Conservation (phyloP, 2,797 vertebrate genomes). For the Helostoma temminkii region DNA sequence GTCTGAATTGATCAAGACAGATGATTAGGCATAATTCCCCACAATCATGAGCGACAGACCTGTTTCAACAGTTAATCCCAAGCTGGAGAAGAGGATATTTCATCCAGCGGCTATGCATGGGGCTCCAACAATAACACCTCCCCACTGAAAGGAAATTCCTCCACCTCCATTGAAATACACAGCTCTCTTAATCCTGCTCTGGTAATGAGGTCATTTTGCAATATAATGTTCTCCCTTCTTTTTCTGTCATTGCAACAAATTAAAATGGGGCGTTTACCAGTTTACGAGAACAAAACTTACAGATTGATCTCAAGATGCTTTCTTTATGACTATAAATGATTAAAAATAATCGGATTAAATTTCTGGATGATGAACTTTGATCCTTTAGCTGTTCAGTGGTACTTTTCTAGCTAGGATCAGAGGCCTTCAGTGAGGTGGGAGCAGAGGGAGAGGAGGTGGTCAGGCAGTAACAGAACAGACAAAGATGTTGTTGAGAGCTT, state of each 20-base stretch:
- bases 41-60: constrained; percentile 73
- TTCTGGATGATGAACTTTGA: constrained; percentile 36
- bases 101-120: constrained; percentile 77
- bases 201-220: constrained; percentile 87
- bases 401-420: constrained; percentile 44
- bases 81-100: constrained; percentile 81
- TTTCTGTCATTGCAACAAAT: constrained; percentile 73
- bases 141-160: constrained; percentile 88
- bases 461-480: constrained; percentile 57
- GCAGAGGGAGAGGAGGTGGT: constrained; percentile 49
- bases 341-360: constrained; percentile 17
- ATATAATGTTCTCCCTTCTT: constrained; percentile 80
- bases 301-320: constrained; percentile 24
- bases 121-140: constrained; percentile 91
- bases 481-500: constrained; percentile 67
- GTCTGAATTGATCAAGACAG: constrained; percentile 59
- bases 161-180: constrained; percentile 81
- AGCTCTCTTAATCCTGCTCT: constrained; percentile 82
- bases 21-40: constrained; percentile 75
- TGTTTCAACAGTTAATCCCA: constrained; percentile 76
- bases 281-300: constrained; percentile 70
- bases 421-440: constrained; percentile 34
- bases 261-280: constrained; percentile 71
- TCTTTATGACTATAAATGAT: constrained; percentile 16
- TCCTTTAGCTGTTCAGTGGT: constrained; percentile 16